Evolutionary conservation across 2,888 invertebrate genomes (phyloP).

Genomic region (Chloroclysta siterata): DNA sequence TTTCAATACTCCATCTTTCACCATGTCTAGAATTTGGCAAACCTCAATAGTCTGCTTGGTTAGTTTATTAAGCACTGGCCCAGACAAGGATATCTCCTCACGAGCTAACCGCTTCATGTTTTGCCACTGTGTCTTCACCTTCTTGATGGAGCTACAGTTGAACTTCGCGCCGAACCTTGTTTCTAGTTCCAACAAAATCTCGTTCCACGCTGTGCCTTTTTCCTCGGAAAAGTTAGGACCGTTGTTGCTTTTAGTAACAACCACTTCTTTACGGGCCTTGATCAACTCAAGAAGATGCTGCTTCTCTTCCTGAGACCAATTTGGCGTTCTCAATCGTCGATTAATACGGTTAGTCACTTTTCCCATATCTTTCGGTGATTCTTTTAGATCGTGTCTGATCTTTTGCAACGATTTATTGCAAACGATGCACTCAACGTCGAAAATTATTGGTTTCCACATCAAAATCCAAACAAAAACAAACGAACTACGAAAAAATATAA

Average conservation of each 20-base stretch:
- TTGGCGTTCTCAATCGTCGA: conserved; percentile 74
- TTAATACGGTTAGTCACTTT: conserved; percentile 58
- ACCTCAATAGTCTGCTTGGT: conserved; percentile 72
- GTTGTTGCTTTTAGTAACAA: conserved; percentile 73
- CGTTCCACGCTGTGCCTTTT: conserved; percentile 78
- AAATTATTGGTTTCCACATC: conserved; percentile 79
- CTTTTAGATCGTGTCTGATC: conserved; percentile 68
- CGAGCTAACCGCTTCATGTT: conserved; percentile 81
- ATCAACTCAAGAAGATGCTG: conserved; percentile 78
- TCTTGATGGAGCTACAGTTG: conserved; percentile 70
- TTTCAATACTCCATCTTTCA: conserved; percentile 65
- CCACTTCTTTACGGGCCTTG: conserved; percentile 71
- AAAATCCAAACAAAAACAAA: conserved; percentile 62
- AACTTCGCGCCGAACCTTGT: conserved; percentile 74
- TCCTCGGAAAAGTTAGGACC: conserved; percentile 77
- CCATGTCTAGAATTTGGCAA: conserved; percentile 68
- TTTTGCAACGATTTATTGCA: conserved; percentile 82
- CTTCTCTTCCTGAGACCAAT: conserved; percentile 79
- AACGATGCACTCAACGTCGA: conserved; percentile 82
- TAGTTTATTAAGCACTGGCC: conserved; percentile 61
- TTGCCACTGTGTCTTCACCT: conserved; percentile 82
- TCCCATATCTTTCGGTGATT: conserved; percentile 59
- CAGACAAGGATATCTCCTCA: conserved; percentile 69
- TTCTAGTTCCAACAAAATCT: conserved; percentile 67
- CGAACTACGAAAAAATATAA: conserved; percentile 47